Conservation (phyloP, 2,113 vertebrate species). For the Fulica atra region DNA sequence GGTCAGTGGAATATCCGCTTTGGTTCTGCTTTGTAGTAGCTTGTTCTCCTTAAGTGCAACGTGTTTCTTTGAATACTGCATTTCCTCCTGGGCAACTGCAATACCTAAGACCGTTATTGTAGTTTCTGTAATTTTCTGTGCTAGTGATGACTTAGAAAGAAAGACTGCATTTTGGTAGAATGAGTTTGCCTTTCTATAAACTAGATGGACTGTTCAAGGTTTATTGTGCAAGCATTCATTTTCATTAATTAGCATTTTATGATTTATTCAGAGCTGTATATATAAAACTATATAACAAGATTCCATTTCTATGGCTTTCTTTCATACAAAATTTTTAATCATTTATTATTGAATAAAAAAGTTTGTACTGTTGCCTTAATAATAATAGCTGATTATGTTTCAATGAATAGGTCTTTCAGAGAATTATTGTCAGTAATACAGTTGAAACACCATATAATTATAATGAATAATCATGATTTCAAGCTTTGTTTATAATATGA, state of each 20-base stretch:
- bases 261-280: neutral
- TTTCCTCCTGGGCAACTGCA: neutral
- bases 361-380: neutral
- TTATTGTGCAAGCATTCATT: neutral
- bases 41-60: neutral
- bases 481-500: neutral
- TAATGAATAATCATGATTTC: neutral
- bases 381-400: neutral
- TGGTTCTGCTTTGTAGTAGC: neutral
- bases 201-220: neutral
- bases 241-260: neutral
- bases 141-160: neutral
- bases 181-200: neutral
- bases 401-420: neutral
- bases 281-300: neutral
- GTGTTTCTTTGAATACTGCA: neutral
- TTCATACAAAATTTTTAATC: neutral
- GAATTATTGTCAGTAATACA: neutral
- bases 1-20: neutral
- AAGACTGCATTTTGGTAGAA: neutral
- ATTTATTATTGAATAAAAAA: neutral
- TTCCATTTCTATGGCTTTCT: neutral
- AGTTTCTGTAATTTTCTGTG: neutral
- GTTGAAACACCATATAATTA: neutral
- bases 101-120: neutral